Percentiles rank a stretch among this genome's conserved stretches.
phyloP scores from a whole-genome alignment of 1,140 invertebrate species.

The Drosophila baimaii region DNA sequence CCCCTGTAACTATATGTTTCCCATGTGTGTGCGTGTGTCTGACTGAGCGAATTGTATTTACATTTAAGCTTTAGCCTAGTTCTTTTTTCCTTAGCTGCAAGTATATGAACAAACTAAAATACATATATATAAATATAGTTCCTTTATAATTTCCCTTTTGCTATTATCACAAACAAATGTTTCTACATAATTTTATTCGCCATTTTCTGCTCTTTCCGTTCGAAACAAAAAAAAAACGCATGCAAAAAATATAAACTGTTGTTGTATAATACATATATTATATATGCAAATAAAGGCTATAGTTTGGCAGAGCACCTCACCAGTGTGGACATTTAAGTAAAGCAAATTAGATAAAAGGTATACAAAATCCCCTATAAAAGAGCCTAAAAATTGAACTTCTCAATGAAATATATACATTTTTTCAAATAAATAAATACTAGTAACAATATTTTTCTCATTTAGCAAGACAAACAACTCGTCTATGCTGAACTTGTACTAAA shows the following conservation, averaged over 20 bases:
- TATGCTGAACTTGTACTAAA: conserved; percentile 87
- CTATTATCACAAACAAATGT: conserved; percentile 35
- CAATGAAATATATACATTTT: neutral
- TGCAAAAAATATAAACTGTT: conserved; percentile 54
- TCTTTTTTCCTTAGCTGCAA: conserved; percentile 39
- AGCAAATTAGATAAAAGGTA: conserved; percentile 58
- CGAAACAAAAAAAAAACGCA: conserved; percentile 35
- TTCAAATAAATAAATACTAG: conserved; percentile 1
- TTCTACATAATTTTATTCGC: conserved; percentile 55
- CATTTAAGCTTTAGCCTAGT: conserved; percentile 58
- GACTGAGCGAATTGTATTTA: conserved; percentile 36
- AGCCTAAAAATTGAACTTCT: neutral
- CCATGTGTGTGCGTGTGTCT: conserved; percentile 32
- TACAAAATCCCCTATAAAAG: conserved; percentile 36
- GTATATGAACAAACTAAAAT: conserved; percentile 46
- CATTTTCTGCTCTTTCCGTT: conserved; percentile 58
- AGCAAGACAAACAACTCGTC: conserved; percentile 85
- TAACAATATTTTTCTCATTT: neutral
- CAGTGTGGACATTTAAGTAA: conserved; percentile 83
- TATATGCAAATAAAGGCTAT: conserved; percentile 71
- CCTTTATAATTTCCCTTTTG: conserved; percentile 50
- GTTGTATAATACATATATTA: conserved; percentile 45
- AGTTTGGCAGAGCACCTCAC: conserved; percentile 81
- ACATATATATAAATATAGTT: conserved; percentile 3
- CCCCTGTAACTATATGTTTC: neutral